Evolutionary conservation across 2,797 vertebrate genomes (phyloP), one percentile per base, ranked within the genome.

Genomic region (Coluber constrictor): DNA sequence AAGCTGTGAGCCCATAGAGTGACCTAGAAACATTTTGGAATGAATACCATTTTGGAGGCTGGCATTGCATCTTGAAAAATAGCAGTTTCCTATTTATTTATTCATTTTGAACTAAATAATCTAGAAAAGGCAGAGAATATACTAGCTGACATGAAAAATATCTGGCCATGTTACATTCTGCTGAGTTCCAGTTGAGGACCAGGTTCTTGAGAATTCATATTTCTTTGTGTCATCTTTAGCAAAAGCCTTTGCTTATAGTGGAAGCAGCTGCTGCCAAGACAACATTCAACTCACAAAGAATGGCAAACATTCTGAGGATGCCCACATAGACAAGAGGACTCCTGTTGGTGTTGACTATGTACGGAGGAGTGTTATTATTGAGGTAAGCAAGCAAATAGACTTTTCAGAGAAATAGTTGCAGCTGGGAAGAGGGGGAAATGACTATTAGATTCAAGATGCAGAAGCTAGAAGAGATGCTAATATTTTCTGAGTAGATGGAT

Each of bases 171-270:
- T 23, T 15, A 37, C 7, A 74, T 74, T 83, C 10, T 47, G 74
- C 37, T 43, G 37, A 23, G 74, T 47, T 83, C 20, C 74, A 47
- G 4, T 12, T 0, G 10, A 47, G 37, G 74, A 25, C 74, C 37
- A 47, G 47, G 37, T 47, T 47, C 47, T 47, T 43, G 74, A 47
- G 74, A 43, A 83, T 51, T 92, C 90, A 90, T 88, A 66, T 55
- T 32, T 15, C 93, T 88, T 60, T 4, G 91, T 95, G 86, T 94
- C 13, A 60, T 95, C 55, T 86, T 7, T 91, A 99, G 99, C 98
- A 79, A 98, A 98, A 94, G 99, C 98, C 86, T 98, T 99, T 88
- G 99, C 98, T 91, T 99, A 98, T 7, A 98, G 97, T 94, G 98
- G 98, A 90, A 97, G 97, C 2, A 97, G 95, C 92, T 99, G 98